Evolutionary conservation across 2,888 invertebrate species (phyloP), one percentile per base, ranked within the genome.

Genomic region (Drosophila colorata): DNA sequence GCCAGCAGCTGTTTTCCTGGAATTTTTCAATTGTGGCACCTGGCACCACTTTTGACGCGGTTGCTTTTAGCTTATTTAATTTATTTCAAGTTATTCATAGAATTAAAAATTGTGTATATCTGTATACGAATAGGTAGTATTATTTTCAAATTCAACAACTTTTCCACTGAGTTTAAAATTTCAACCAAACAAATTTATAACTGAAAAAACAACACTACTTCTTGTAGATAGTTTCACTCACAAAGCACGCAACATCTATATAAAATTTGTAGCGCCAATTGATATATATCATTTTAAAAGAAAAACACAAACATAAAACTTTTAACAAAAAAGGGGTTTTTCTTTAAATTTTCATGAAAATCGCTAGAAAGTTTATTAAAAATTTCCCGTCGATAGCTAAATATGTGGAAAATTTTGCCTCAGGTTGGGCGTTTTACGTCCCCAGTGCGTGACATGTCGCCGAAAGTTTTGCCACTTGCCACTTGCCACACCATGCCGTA

Each of bases 371-470:
- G 43, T 55, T 41, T 53, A 55, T 64, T 47, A 38, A 47, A 64
- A 58, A 44, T 46, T 23, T 28, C 37, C 20, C 41, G 28, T 47
- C 52, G 41, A 37, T 37, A 52, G 58, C 61, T 67, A 63, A 77
- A 57, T 64, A 60, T 72, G 69, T 52, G 59, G 49, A 73, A 77
- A 75, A 77, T 77, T 35, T 13, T 55, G 63, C 40, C 40, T 57
- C n/a, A 68, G 77, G 56, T 68, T 77, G 61, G 5, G 40, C 25
- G 44, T 51, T 61, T 33, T 37, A 44, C 16, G 52, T 28, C 47
- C 25, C 28, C 40, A 35, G 65, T 64, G 76, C 78, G 74, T 80
- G 78, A 80, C 61, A 60, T 76, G 73, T 73, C 64, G 64, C 61
- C 40, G 51, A 77, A 68, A 77, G 59, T 77, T 75, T 4, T 56